These are phyloP conservation scores for Cephus pygmeus DNA, from an alignment of 2,888 invertebrate species.

Conservation along the genomic window DNA sequence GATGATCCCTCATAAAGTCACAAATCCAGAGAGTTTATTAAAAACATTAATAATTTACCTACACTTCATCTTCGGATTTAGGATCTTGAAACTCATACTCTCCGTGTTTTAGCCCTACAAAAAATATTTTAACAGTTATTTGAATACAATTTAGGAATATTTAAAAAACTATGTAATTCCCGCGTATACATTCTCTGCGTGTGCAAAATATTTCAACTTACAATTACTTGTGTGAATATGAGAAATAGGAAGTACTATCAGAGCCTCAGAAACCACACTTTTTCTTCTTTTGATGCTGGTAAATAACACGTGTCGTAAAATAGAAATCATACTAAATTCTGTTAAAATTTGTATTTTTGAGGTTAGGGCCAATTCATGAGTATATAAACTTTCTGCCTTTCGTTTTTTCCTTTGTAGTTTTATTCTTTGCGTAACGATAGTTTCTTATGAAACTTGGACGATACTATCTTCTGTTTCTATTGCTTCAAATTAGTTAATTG, in stretches of 20 bases:
- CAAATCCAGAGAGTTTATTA: conserved; percentile 13
- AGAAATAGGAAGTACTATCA: conserved; percentile 22
- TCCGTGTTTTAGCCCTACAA: conserved; percentile 74
- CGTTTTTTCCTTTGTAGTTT: too few species aligned
- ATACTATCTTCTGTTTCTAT: too few species aligned
- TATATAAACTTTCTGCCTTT: too few species aligned
- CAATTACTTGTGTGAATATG: conserved; percentile 43
- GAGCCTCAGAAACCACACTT: background rate
- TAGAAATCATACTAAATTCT: conserved; percentile 28
- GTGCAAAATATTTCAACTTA: conserved; percentile 28
- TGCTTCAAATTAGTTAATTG: too few species aligned
- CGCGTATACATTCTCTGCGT: conserved; percentile 6
- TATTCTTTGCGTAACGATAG: too few species aligned
- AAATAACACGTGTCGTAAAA: conserved; percentile 21
- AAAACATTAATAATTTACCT: conserved; percentile 63
- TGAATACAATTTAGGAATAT: background rate
- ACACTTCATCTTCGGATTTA: conserved; percentile 91
- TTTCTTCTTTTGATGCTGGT: conserved; percentile 18
- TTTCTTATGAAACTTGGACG: too few species aligned
- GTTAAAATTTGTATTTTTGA: too few species aligned
- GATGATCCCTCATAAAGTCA: too few species aligned
- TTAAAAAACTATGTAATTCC: background rate
- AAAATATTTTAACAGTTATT: conserved; percentile 19
- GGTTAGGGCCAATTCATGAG: too few species aligned
- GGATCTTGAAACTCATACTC: conserved; percentile 95